A percentile compares a stretch with the other conserved stretches of the same genome.
These are phyloP conservation scores for Polia nebulosa DNA, from an alignment of 2,888 invertebrate genomes.

Conservation along the genomic window DNA sequence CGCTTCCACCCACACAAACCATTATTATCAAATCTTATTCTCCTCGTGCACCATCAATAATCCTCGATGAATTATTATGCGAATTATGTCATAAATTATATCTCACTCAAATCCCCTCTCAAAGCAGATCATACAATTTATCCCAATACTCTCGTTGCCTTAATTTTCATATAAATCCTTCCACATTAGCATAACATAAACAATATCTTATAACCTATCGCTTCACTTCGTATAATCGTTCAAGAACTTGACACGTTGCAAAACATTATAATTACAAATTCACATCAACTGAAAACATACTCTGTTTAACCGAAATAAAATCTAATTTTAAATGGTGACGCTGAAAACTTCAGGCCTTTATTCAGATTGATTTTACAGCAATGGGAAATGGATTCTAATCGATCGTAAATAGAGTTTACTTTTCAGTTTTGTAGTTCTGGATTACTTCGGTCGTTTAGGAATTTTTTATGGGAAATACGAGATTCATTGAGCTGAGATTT, in stretches of 20 bases:
- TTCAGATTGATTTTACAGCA: not conserved
- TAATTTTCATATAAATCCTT: slow-evolving; percentile 42
- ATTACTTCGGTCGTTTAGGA: slow-evolving; percentile 18
- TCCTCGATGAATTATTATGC: slow-evolving; percentile 1
- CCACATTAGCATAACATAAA: slow-evolving; percentile 43
- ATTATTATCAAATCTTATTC: slow-evolving; percentile 4
- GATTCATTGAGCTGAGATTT: slow-evolving; percentile 21
- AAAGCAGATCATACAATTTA: slow-evolving; percentile 12
- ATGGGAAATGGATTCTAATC: not conserved
- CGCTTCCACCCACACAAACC: not conserved
- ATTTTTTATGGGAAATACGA: slow-evolving; percentile 11
- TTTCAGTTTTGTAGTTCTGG: slow-evolving; percentile 7
- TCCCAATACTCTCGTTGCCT: not conserved
- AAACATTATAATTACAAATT: slow-evolving; percentile 2
- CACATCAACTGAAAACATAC: slow-evolving; percentile 5
- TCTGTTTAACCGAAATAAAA: not conserved
- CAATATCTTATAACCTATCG: slow-evolving; percentile 33
- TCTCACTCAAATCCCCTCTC: slow-evolving; percentile 10
- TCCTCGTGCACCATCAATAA: not conserved
- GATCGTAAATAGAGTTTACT: not conserved
- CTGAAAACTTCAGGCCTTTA: not conserved
- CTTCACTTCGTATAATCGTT: slow-evolving; percentile 38
- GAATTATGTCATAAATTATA: slow-evolving; percentile 10
- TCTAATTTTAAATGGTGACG: not conserved
- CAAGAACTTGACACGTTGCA: not conserved